These are phyloP conservation scores for Esox masquinongy DNA, from an alignment of 2,797 vertebrate genomes.

Conservation along the genomic window DNA sequence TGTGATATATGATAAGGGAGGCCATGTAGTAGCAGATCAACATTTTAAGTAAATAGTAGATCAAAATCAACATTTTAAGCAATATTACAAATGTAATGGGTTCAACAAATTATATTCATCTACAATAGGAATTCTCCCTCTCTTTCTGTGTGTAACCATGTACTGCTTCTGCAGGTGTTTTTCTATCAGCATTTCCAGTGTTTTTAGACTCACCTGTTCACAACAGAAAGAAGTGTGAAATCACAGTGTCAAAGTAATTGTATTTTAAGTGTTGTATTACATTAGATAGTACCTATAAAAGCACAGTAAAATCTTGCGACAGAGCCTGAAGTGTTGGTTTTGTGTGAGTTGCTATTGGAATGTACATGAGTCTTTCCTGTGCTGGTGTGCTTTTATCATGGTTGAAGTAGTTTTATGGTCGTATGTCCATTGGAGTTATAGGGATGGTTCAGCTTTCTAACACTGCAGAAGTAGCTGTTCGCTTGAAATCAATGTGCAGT, in stretches of 20 bases:
- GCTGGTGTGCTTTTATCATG: neutral
- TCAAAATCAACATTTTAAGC: neutral
- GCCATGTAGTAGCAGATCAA: neutral
- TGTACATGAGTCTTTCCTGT: slow-evolving; percentile 3
- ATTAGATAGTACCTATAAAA: neutral
- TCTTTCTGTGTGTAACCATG: neutral
- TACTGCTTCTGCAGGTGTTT: neutral
- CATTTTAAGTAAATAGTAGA: neutral
- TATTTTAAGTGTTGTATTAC: neutral
- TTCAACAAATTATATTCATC: neutral
- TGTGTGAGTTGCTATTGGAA: neutral
- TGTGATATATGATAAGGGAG: neutral
- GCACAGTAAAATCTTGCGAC: neutral
- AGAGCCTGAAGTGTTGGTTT: neutral
- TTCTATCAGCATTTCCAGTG: slow-evolving; percentile 24
- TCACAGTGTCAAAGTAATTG: neutral
- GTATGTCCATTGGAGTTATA: neutral
- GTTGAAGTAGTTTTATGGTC: slow-evolving; percentile 4
- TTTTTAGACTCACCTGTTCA: slow-evolving; percentile 27
- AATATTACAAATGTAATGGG: neutral
- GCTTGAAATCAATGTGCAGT: neutral
- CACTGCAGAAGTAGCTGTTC: neutral
- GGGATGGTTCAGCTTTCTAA: neutral
- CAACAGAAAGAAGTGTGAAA: neutral
- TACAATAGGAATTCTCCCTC: neutral